phyloP scores from a whole-genome alignment of 2,113 vertebrate species.

The Heterochromis multidens region DNA sequence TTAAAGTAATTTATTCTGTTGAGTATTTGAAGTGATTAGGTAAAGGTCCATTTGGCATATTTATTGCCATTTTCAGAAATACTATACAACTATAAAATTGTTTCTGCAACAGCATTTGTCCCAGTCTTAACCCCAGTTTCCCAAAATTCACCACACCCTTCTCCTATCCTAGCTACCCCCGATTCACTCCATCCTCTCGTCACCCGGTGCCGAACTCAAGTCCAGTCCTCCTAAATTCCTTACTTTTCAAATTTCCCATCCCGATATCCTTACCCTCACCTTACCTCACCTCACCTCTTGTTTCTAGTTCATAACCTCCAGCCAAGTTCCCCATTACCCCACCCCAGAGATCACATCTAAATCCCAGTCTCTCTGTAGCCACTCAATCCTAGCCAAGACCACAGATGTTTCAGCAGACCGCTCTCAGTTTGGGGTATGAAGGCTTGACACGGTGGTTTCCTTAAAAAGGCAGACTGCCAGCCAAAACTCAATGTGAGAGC shows the following conservation, averaged over 20 bases:
- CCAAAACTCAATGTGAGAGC: constrained; percentile 17
- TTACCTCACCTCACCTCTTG: constrained; percentile 9
- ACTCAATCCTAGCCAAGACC: constrained; percentile 55
- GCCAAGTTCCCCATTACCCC: constrained; percentile 21
- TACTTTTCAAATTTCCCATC: neutral
- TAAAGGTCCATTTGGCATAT: neutral
- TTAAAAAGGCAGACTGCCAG: constrained; percentile 20
- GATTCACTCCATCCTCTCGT: neutral
- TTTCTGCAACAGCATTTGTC: neutral
- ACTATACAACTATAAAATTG: neutral
- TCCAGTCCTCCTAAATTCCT: neutral
- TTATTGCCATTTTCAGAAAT: neutral
- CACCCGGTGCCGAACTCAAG: neutral
- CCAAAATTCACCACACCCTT: neutral
- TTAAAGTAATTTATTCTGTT: constrained; percentile 8
- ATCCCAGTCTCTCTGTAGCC: constrained; percentile 43
- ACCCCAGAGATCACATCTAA: constrained; percentile 27
- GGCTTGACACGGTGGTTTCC: constrained; percentile 24
- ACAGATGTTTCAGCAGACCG: constrained; percentile 48
- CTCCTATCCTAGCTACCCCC: neutral
- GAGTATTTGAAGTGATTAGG: neutral
- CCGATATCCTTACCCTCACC: neutral
- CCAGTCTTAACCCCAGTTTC: neutral
- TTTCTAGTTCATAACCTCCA: constrained; percentile 1
- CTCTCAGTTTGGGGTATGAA: constrained; percentile 40